Evolutionary conservation across 2,113 vertebrate genomes (phyloP), one percentile per base, ranked within the genome.

Genomic region (Microcebus tavaratra): DNA sequence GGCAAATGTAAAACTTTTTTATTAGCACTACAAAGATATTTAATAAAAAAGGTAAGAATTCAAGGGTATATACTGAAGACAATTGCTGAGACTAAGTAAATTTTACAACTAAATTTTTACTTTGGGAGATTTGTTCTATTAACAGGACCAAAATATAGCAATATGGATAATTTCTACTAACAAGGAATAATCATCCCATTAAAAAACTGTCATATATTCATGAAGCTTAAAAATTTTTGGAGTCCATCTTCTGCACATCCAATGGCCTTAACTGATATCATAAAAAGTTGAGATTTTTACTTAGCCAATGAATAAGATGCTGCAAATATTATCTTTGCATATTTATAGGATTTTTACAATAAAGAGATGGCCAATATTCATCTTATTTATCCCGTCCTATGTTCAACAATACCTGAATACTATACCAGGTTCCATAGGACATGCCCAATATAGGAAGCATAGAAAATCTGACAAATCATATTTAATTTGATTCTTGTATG

Each of bases 1-100:
- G 96, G 94, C 36, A 97, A 84, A 83, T 36, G 55, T 90, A 92
- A 93, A 94, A 91, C 39, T 63, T 95, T 96, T 97, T 97, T 96
- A 98, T 97, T 94, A 88, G 73, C 70, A 97, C 39, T 55, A 67
- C 6, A 97, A 84, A 96, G 84, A 5, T 21, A 36, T 88, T 96
- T 95, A 88, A 78, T 23, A 34, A 88, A 55, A 96, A 73, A 27
- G 6, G 6, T 15, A 92, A 11, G 10, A 90, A 57, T 14, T 85
- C 81, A 84, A n/a, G 70, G 27, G 39, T 31, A 39, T 72, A 34
- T 85, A 0, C 72, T 17, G 8, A 92, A 97, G 73, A 88, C n/a
- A 88, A 45, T 14, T 88, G 75, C 12, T 61, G 25, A 93, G 48
- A 93, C 73, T 67, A 86, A 84, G 9, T 72, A 70, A 65, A 39